Evolutionary conservation across 2,888 invertebrate genomes (phyloP).

Genomic region (Ormyrus nitidulus): DNA sequence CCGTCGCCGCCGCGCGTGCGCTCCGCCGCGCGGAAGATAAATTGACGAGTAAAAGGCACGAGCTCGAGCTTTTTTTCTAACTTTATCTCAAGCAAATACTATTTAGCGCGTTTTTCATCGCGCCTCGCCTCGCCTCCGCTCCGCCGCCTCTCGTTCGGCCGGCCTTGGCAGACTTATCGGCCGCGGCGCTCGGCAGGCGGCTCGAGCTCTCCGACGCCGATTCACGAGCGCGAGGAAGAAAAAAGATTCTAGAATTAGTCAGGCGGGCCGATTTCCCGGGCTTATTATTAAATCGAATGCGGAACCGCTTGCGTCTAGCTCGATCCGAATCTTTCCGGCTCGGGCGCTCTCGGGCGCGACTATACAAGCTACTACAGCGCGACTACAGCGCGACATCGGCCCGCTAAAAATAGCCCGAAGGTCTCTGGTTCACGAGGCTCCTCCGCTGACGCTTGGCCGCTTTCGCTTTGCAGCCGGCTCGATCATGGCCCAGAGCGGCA

Average conservation of each 20-base stretch:
- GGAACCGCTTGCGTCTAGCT: constrained; percentile 31
- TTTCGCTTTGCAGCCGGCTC: constrained; percentile 62
- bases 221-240: not conserved
- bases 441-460: no score
- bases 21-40: no score
- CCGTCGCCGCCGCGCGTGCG: not conserved
- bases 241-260: not conserved
- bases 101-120: constrained; percentile 5
- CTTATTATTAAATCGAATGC: not conserved
- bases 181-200: not conserved
- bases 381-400: no score
- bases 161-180: constrained; percentile 31
- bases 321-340: constrained; percentile 37
- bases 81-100: not conserved
- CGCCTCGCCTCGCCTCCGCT: not conserved
- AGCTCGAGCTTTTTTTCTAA: not conserved
- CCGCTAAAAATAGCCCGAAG: no score
- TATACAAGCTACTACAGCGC: not conserved
- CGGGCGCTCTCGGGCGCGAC: constrained; percentile 3
- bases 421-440: no score
- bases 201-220: not conserved
- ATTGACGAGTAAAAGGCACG: no score
- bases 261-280: not conserved
- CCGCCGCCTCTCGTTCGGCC: not conserved
- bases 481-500: constrained; percentile 68